A percentile compares a stretch with the other conserved stretches of the same genome.
Conservation (phyloP, 2,888 invertebrate species). For the Rhyacophila evoluta region DNA sequence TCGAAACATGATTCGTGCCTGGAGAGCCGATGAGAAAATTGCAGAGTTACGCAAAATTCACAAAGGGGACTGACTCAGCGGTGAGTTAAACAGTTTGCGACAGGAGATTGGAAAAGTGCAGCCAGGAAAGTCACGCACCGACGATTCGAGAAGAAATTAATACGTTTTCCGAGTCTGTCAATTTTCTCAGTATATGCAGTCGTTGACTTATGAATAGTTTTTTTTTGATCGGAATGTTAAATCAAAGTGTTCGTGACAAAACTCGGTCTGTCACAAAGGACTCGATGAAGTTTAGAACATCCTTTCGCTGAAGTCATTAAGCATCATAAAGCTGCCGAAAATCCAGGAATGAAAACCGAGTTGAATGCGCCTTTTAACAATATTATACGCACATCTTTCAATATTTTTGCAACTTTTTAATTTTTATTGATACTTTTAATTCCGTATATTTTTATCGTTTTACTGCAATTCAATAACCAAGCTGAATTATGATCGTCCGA, state of each 20-base stretch:
- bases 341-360: too few species aligned
- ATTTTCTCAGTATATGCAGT: slow-evolving; percentile 5
- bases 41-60: not conserved
- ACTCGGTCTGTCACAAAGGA: not conserved
- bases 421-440: too few species aligned
- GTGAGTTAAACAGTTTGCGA: not conserved
- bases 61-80: not conserved
- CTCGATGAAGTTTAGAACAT: not conserved
- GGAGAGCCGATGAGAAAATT: not conserved
- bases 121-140: too few species aligned
- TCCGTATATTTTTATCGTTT: too few species aligned
- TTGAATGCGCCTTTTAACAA: too few species aligned
- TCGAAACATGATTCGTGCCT: not conserved
- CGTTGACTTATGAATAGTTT: not conserved
- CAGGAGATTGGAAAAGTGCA: not conserved
- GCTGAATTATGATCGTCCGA: too few species aligned
- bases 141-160: not conserved
- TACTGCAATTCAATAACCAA: too few species aligned
- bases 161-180: not conserved
- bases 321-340: not conserved
- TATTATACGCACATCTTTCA: too few species aligned
- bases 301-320: not conserved
- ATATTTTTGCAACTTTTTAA: too few species aligned
- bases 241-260: not conserved
- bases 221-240: not conserved